These are phyloP conservation scores for Cetoscarus ocellatus DNA, from an alignment of 2,797 vertebrate species.

Conservation along the genomic window DNA sequence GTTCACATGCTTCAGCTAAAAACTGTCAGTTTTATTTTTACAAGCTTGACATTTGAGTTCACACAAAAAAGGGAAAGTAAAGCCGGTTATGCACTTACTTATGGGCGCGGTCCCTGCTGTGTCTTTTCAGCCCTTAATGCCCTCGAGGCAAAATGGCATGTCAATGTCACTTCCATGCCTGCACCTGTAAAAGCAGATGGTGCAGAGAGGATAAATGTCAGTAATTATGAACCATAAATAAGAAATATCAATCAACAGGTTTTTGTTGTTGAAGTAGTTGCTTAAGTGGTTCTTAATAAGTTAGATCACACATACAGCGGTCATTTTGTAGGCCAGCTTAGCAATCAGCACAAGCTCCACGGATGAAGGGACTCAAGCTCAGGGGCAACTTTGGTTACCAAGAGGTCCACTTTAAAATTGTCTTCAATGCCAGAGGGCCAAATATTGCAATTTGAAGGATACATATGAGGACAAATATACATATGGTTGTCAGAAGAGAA, in stretches of 20 bases:
- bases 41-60: not conserved
- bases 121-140: constrained; percentile 3
- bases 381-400: no score
- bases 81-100: not conserved
- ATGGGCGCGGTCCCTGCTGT: constrained; percentile 7
- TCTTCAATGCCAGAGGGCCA: no score
- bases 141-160: constrained; percentile 14
- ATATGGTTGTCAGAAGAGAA: no score
- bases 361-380: no score
- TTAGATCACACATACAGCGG: not conserved
- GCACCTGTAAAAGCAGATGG: constrained; percentile 28
- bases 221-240: not conserved
- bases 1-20: constrained; percentile 9
- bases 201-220: not conserved
- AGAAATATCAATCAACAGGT: not conserved
- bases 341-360: no score
- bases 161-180: constrained; percentile 18
- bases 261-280: not conserved
- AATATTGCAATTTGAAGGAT: no score
- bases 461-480: no score
- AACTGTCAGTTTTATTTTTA: not conserved
- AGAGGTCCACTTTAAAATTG: no score
- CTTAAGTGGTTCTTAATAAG: not conserved
- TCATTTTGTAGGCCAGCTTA: no score
- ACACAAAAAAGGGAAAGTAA: not conserved